These are phyloP conservation scores for Ctenodactylus gundi DNA, from an alignment of 2,113 vertebrate genomes.

Conservation along the genomic window DNA sequence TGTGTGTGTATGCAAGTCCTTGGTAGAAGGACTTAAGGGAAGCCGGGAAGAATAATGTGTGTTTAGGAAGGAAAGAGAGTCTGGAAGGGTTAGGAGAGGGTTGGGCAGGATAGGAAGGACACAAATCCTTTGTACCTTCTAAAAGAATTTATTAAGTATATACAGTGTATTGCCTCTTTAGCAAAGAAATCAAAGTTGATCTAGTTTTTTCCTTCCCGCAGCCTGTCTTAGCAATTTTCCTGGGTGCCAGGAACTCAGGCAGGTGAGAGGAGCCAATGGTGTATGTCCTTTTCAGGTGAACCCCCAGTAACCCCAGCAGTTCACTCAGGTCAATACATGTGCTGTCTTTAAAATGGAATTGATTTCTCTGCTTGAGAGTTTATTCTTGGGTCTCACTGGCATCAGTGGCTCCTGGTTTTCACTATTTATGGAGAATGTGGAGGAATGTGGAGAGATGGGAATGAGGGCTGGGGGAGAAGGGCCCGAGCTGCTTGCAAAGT, in stretches of 20 bases:
- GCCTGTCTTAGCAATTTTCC: not conserved
- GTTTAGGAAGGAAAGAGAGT: conserved; percentile 2
- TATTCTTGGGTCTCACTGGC: conserved; percentile 46
- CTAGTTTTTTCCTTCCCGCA: not conserved
- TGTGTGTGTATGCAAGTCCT: conserved; percentile 5
- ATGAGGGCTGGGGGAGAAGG: not conserved
- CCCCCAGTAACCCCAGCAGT: not conserved
- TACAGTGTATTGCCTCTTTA: not conserved
- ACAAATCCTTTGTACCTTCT: not conserved
- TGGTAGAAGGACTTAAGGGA: conserved; percentile 17
- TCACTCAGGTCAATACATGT: conserved; percentile 36
- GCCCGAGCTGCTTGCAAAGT: not conserved
- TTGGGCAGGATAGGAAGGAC: not conserved
- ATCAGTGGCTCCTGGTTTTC: not conserved
- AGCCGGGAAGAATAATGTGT: not conserved
- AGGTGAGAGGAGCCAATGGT: not conserved
- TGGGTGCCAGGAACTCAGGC: not conserved
- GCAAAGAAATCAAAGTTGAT: conserved; percentile 28
- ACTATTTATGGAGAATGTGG: not conserved
- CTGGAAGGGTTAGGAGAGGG: not conserved
- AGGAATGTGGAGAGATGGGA: not conserved
- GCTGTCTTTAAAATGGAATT: conserved; percentile 44
- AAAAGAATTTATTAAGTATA: not conserved
- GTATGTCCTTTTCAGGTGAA: not conserved
- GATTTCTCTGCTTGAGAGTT: conserved; percentile 56